These are phyloP conservation scores for Dorcus parallelipipedus DNA, from an alignment of 2,888 invertebrate species.

Conservation along the genomic window DNA sequence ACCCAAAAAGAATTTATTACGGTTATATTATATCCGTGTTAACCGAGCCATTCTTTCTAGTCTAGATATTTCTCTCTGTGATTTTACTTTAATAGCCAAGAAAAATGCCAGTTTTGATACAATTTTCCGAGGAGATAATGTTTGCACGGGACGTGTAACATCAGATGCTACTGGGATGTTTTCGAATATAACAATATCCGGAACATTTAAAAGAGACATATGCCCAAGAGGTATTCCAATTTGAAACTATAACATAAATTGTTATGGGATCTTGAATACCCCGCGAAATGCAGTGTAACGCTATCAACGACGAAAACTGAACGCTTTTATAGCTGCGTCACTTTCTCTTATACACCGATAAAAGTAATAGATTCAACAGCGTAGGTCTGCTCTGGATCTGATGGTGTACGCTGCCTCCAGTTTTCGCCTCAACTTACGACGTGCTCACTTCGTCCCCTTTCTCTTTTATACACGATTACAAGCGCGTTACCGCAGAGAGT, in stretches of 20 bases:
- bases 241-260: slow-evolving; percentile 28
- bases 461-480: slow-evolving; percentile 15
- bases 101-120: too few species aligned
- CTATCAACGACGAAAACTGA: slow-evolving; percentile 13
- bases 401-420: slow-evolving; percentile 36
- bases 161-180: not conserved
- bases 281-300: slow-evolving; percentile 40
- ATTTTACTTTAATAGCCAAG: too few species aligned
- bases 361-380: slow-evolving; percentile 28
- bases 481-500: not conserved
- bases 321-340: slow-evolving; percentile 24
- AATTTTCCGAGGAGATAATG: too few species aligned
- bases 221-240: slow-evolving; percentile 29
- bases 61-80: too few species aligned
- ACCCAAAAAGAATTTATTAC: not conserved
- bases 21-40: too few species aligned
- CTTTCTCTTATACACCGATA: slow-evolving; percentile 25
- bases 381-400: slow-evolving; percentile 41
- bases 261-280: slow-evolving; percentile 47
- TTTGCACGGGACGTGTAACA: too few species aligned
- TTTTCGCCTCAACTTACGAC: slow-evolving; percentile 54
- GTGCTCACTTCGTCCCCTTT: slow-evolving; percentile 7
- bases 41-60: too few species aligned
- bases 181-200: slow-evolving; percentile 14
- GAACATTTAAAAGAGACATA: slow-evolving; percentile 26